These are phyloP conservation scores for Aspiorhynchus laticeps DNA, from an alignment of 2,113 vertebrate genomes.

Conservation along the genomic window DNA sequence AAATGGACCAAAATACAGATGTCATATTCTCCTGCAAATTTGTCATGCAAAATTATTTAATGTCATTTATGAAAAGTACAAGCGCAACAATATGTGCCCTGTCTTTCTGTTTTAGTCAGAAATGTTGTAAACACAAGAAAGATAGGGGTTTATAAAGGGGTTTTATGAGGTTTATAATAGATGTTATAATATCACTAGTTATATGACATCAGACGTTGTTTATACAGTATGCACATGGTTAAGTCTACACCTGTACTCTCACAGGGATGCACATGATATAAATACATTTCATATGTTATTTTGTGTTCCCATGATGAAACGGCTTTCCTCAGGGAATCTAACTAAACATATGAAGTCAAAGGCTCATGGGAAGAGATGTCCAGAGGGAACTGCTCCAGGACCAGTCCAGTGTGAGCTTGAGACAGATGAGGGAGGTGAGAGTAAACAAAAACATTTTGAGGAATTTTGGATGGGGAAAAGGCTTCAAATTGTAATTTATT, in stretches of 20 bases:
- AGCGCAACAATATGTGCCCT: not conserved
- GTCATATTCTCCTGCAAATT: not conserved
- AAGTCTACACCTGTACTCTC: constrained; percentile 2
- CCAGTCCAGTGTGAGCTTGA: constrained; percentile 80
- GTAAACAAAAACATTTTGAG: not conserved
- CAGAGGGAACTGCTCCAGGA: constrained; percentile 81
- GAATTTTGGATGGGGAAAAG: not conserved
- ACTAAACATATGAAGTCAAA: constrained; percentile 89
- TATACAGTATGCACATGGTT: not conserved
- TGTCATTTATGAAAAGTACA: not conserved
- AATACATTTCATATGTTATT: not conserved
- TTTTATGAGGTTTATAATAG: no score
- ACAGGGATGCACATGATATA: not conserved
- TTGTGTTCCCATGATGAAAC: constrained; percentile 51
- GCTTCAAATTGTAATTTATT: not conserved
- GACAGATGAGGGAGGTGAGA: constrained; percentile 80
- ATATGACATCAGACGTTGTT: not conserved
- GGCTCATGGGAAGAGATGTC: constrained; percentile 89
- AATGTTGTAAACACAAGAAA: not conserved
- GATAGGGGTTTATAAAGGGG: not conserved
- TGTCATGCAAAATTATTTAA: not conserved
- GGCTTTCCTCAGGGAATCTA: constrained; percentile 81
- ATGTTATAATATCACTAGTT: not conserved
- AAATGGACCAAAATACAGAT: not conserved
- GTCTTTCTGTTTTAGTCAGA: not conserved